These are phyloP conservation scores for Prunella strophiata DNA, from an alignment of 2,797 vertebrate genomes.

Conservation along the genomic window DNA sequence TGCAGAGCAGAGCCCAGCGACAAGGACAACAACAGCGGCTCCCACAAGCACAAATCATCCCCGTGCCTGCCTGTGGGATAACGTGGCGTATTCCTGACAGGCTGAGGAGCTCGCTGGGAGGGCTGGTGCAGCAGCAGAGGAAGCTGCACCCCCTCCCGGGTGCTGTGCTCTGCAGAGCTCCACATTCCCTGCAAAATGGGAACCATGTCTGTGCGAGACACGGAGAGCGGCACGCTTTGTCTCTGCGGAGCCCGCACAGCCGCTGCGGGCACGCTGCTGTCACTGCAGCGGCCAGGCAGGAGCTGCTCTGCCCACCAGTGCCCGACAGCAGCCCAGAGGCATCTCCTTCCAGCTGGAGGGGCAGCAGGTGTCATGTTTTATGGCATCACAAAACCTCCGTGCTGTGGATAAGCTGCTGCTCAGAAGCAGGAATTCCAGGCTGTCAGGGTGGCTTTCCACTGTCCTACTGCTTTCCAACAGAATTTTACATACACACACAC, in stretches of 20 bases:
- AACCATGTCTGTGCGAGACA: background rate
- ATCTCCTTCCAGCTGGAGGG: background rate
- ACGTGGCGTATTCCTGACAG: background rate
- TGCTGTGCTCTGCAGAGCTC: constrained; percentile 27
- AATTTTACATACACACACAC: background rate
- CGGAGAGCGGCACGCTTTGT: background rate
- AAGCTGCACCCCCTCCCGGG: constrained; percentile 28
- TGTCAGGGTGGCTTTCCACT: background rate
- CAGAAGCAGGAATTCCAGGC: background rate
- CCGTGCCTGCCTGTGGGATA: background rate
- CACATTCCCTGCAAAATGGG: background rate
- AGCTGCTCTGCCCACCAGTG: background rate
- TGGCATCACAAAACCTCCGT: background rate
- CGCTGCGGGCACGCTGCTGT: background rate
- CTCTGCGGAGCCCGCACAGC: background rate
- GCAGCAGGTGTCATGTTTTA: background rate
- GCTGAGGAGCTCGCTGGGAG: constrained; percentile 7
- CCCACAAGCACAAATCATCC: background rate
- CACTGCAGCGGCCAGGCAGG: background rate
- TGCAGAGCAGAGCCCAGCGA: background rate
- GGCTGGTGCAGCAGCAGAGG: constrained; percentile 13
- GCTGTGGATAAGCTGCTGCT: background rate
- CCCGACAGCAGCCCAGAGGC: background rate
- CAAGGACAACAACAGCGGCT: background rate
- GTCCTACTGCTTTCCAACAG: background rate